These are phyloP conservation scores for Lagorchestes hirsutus DNA, from an alignment of 2,797 vertebrate species.

Conservation along the genomic window DNA sequence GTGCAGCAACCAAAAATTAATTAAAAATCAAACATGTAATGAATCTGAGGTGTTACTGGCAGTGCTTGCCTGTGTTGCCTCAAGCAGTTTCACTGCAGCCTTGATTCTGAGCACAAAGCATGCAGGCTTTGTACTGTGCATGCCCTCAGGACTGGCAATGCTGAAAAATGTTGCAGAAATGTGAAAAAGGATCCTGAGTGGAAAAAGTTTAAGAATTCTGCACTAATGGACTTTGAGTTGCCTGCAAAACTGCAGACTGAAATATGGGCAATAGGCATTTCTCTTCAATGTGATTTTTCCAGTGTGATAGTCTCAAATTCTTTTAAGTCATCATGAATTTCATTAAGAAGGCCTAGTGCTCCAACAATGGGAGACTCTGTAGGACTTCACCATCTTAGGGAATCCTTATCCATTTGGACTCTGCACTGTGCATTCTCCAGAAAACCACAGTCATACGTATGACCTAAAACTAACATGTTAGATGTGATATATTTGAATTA, in stretches of 20 bases:
- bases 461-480: neutral
- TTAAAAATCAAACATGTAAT: no score
- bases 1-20: no score
- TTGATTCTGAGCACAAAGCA: no score
- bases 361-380: neutral
- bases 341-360: neutral
- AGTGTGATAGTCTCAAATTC: neutral
- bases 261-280: neutral
- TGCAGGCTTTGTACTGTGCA: no score
- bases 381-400: neutral
- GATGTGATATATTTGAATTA: neutral
- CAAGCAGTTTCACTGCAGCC: no score
- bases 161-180: no score
- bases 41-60: no score
- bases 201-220: no score
- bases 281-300: neutral
- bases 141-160: no score
- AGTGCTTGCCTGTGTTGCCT: no score
- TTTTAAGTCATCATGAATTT: neutral
- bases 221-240: neutral
- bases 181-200: no score
- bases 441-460: neutral
- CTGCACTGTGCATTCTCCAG: neutral
- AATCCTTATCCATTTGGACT: neutral
- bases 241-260: no score